Conservation (phyloP, 2,797 vertebrate genomes). For the Botia kubotai region DNA sequence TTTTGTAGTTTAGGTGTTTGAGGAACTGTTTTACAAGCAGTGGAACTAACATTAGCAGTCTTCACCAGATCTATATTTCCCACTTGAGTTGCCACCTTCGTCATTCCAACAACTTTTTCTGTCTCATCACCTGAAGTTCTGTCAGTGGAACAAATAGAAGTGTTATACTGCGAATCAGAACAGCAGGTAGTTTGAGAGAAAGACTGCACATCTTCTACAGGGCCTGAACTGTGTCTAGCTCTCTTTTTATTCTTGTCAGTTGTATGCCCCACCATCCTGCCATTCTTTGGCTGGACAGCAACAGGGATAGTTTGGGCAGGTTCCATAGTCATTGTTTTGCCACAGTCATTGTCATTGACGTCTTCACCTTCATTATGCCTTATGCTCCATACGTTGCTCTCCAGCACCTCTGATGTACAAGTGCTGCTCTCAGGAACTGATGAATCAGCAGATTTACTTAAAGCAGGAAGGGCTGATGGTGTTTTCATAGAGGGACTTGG, state of each 20-base stretch:
- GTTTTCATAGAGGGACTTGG: slow-evolving; percentile 40
- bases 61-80: slow-evolving; percentile 71
- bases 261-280: slow-evolving; percentile 26
- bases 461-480: slow-evolving; percentile 26
- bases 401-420: slow-evolving; percentile 15
- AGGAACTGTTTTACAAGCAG: slow-evolving; percentile 45
- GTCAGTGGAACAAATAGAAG: slow-evolving; percentile 55
- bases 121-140: slow-evolving; percentile 65
- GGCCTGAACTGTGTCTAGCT: slow-evolving; percentile 67
- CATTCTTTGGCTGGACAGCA: slow-evolving; percentile 28
- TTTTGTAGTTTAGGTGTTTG: slow-evolving; percentile 66
- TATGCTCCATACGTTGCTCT: slow-evolving; percentile 26
- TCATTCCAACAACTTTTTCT: slow-evolving; percentile 89
- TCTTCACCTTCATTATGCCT: slow-evolving; percentile 39
- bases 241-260: slow-evolving; percentile 64
- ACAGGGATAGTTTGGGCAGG: background rate
- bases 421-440: slow-evolving; percentile 22
- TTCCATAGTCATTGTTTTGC: slow-evolving; percentile 37
- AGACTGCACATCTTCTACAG: slow-evolving; percentile 49
- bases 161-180: slow-evolving; percentile 25
- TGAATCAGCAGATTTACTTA: slow-evolving; percentile 47
- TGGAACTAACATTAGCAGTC: slow-evolving; percentile 62
- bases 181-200: slow-evolving; percentile 24
- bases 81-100: slow-evolving; percentile 84
- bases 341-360: background rate